Evolutionary conservation across 2,888 invertebrate species (phyloP).

Genomic region (Lasioglossum vierecki): DNA sequence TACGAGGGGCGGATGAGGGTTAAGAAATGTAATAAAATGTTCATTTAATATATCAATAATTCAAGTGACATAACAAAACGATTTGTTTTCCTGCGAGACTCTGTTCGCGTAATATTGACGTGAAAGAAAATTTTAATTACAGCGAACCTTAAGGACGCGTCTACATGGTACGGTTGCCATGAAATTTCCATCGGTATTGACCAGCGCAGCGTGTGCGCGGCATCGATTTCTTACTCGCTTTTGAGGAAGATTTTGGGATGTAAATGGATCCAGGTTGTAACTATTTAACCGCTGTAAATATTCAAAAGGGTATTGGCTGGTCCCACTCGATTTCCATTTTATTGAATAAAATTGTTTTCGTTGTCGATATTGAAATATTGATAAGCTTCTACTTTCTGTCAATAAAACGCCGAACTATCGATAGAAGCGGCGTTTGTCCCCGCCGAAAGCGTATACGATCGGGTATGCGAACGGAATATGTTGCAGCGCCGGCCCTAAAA

Average conservation of each 20-base stretch:
- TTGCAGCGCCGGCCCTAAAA: not conserved
- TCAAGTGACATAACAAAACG: not conserved
- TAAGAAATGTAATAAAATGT: not conserved
- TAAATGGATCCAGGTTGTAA: slow-evolving; percentile 45
- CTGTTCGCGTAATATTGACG: not conserved
- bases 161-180: not conserved
- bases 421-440: not conserved
- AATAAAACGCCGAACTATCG: slow-evolving; percentile 45
- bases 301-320: slow-evolving; percentile 40
- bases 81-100: not conserved
- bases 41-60: not conserved
- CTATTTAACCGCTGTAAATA: slow-evolving; percentile 56
- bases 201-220: slow-evolving; percentile 8
- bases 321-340: slow-evolving; percentile 51
- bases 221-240: slow-evolving; percentile 40
- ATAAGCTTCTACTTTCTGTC: slow-evolving; percentile 54
- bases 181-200: slow-evolving; percentile 13
- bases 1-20: too few species aligned
- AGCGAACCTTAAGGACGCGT: not conserved
- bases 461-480: not conserved
- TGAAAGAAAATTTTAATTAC: not conserved
- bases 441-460: not conserved
- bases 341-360: slow-evolving; percentile 62
- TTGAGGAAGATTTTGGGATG: slow-evolving; percentile 45
- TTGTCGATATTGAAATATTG: slow-evolving; percentile 60